These are phyloP conservation scores for Drosophila setosimentum DNA, from an alignment of 2,888 invertebrate genomes.

Conservation along the genomic window DNA sequence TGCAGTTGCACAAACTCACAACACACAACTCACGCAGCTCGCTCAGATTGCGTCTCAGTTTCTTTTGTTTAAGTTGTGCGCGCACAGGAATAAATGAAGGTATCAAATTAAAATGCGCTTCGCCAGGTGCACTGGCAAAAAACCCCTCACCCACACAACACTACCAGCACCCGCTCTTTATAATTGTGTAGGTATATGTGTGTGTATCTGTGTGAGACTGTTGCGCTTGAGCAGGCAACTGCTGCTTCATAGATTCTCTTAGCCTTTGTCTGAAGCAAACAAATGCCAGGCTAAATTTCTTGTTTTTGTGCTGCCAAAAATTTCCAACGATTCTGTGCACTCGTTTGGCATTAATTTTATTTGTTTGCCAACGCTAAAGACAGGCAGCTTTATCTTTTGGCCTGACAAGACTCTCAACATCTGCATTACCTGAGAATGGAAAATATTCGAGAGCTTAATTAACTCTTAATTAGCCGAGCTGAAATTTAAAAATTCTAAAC, in stretches of 20 bases:
- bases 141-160: slow-evolving; percentile 9
- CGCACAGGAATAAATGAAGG: slow-evolving; percentile 70
- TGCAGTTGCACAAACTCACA: slow-evolving; percentile 25
- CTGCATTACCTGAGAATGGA: slow-evolving; percentile 31
- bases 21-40: slow-evolving; percentile 28
- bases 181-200: slow-evolving; percentile 6
- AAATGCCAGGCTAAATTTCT: slow-evolving; percentile 42
- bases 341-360: slow-evolving; percentile 62
- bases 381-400: slow-evolving; percentile 12
- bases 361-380: slow-evolving; percentile 54
- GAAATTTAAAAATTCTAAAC: not conserved
- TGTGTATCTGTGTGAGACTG: slow-evolving; percentile 48
- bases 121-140: slow-evolving; percentile 52
- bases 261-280: slow-evolving; percentile 65
- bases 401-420: slow-evolving; percentile 24
- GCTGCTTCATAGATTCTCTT: slow-evolving; percentile 52
- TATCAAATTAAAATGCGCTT: slow-evolving; percentile 77
- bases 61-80: slow-evolving; percentile 75
- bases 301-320: slow-evolving; percentile 25
- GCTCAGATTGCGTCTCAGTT: slow-evolving; percentile 54
- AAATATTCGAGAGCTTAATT: not conserved
- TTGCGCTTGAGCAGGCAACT: slow-evolving; percentile 65
- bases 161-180: slow-evolving; percentile 1
- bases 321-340: slow-evolving; percentile 43
- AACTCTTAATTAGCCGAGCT: not conserved